Base-by-base conservation (phyloP, 2,888 invertebrate species). In the Leptinotarsa haldemani region DNA sequence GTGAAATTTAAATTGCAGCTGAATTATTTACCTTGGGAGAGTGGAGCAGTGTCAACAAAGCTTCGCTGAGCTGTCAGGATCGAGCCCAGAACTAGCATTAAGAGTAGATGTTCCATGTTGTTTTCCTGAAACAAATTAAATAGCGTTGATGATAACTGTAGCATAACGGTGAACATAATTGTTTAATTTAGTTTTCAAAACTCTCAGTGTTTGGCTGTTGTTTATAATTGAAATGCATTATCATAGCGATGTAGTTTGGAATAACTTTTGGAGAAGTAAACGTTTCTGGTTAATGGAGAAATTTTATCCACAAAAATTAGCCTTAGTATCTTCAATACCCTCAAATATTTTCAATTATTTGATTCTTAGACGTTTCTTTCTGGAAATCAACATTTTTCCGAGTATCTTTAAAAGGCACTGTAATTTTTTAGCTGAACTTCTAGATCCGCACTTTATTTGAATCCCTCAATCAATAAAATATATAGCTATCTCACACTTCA, bases 31-130 rank as follows among this genome's bases (percentile, higher is more conserved):
- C 80, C 79, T 75, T 77, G 73, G 65, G 78, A 76, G 15, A 83
- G 66, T 16, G 86, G 84, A 25, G 85, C 86, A 4, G 85, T 82
- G 69, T 83, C 83, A 46, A 86, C 86, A 74, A 86, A 86, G 71
- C 85, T 85, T 46, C 82, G 77, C 30, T 84, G 83, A 16, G 75
- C 70, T 16, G 70, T 63, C 22, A 72, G 46, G n/a, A 46, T 25
- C 16, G 68, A 30, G 64, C 70, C 18, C 5, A 75, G 1, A 5
- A 70, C 48, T n/a, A 68, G 25, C 48, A 69, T 40, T 47, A 18
- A 7, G 58, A 56, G 58, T 9, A 56, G 18, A 30, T 69, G 56
- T 46, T 25, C 16, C 69, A 69, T 69, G 20, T 46, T 46, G 65
- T 61, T 20, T 61, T 61, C 69, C 69, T 69, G 69, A 22, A 69